A percentile compares a stretch with the other conserved stretches of the same genome.
Evolutionary conservation across 2,113 vertebrate species (phyloP).

Genomic region (Columba janthina): DNA sequence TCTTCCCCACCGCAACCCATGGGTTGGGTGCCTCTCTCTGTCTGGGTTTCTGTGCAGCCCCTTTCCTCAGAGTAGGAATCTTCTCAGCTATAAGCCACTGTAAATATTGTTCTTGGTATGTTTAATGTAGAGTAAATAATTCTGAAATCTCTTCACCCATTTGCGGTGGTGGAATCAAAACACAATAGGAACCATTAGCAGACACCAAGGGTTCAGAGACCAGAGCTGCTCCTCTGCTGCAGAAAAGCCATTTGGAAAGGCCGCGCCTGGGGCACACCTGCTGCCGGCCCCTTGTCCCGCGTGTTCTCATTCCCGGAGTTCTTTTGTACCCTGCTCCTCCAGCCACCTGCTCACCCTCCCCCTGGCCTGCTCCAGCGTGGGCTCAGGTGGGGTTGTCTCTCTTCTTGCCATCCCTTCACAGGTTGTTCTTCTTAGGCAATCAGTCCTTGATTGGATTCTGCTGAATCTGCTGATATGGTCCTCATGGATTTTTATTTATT

Average conservation of each 20-base stretch:
- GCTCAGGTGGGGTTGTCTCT: not conserved
- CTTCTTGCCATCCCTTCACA: not conserved
- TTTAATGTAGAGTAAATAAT: accelerated
- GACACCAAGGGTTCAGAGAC: not conserved
- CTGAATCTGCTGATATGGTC: not conserved
- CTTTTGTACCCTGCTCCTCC: not conserved
- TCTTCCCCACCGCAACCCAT: not conserved
- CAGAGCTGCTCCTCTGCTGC: not conserved
- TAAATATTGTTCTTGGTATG: not conserved
- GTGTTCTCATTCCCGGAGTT: not conserved
- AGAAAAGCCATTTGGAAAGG: not conserved
- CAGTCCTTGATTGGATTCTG: not conserved
- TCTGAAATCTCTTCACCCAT: not conserved
- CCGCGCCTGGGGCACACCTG: not conserved
- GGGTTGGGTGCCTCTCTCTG: not conserved
- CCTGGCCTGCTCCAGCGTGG: not conserved
- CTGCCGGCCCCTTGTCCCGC: not conserved
- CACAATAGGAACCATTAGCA: not conserved
- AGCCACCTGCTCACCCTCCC: not conserved
- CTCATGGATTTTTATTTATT: not conserved
- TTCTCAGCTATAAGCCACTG: not conserved
- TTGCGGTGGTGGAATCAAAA: not conserved
- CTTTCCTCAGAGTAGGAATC: not conserved
- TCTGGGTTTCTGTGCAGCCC: not conserved
- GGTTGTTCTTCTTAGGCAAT: not conserved